Evolutionary conservation across 2,888 invertebrate species (phyloP), one percentile per base, ranked within the genome.

Genomic region (Nomada fabriciana): DNA sequence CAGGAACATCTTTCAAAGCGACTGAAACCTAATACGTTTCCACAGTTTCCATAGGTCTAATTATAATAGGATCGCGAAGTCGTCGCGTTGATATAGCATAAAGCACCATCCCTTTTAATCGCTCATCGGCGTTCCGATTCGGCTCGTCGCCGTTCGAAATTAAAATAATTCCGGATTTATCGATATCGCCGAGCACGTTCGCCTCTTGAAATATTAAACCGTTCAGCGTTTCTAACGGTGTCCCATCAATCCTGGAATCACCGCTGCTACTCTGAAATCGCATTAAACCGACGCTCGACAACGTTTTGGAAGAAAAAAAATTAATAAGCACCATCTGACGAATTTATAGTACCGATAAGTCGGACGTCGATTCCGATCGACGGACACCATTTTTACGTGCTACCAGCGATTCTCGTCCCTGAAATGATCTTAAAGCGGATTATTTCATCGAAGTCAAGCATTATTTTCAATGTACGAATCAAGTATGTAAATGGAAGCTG

Each of bases 181-280:
- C 59, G 76, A 65, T 65, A 64, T 72, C 63, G 72, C 60, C 20
- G 59, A 20, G 15, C n/a, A 18, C 18, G 20, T 15, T 43, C 25
- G n/a, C 13, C 65, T 25, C 76, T 72, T 77, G 72, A 72, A 77
- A 77, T 77, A 77, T 77, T 77, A 77, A 77, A 77, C 60, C 72
- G 57, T 60, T 59, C 59, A 43, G 13, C 13, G 55, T 47, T n/a
- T 64, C 72, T 64, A 64, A 25, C 64, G 72, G 64, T 20, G 72
- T 20, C 25, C 72, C 64, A 77, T 77, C 59, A 72, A 77, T 77
- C 72, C 52, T 23, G 52, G 52, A 52, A 77, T 77, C 72, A 65
- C 64, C 43, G 20, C 4, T 53, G 20, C 61, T 25, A 43, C n/a
- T 25, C 43, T 13, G 59, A 36, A 65, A 72, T 77, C 52, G 65